Percentiles rank a stretch among this genome's conserved stretches.
Conservation (phyloP, 2,113 vertebrate species). For the Pomatorhinus ruficollis region DNA sequence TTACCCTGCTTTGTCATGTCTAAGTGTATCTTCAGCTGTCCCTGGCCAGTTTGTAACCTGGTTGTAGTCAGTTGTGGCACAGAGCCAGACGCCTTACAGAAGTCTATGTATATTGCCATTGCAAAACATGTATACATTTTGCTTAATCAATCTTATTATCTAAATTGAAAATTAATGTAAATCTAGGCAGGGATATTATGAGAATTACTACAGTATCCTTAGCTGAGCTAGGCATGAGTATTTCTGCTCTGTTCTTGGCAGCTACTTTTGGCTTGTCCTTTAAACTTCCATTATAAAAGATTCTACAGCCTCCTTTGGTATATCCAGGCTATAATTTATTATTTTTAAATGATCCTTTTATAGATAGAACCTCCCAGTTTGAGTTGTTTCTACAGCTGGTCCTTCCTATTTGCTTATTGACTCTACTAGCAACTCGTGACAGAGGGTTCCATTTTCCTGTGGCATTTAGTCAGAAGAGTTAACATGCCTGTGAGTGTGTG, state of each 20-base stretch:
- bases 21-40: background rate
- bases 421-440: background rate
- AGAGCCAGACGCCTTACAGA: background rate
- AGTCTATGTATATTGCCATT: background rate
- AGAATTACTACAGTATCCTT: background rate
- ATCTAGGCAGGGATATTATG: background rate
- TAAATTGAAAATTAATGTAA: background rate
- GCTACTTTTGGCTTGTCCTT: background rate
- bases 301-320: background rate
- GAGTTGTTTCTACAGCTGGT: conserved; percentile 40
- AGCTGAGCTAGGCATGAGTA: background rate
- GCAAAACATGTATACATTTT: background rate
- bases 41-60: background rate
- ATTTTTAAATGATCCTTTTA: conserved; percentile 2
- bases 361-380: conserved; percentile 1
- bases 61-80: background rate
- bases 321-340: background rate
- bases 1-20: background rate
- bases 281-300: background rate
- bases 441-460: conserved; percentile 11
- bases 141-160: background rate
- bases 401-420: conserved; percentile 36
- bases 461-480: background rate
- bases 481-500: background rate
- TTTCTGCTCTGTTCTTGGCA: background rate